A percentile compares a stretch with the other conserved stretches of the same genome.
These are phyloP conservation scores for Seriola dumerili DNA, from an alignment of 2,113 vertebrate genomes.

Conservation along the genomic window DNA sequence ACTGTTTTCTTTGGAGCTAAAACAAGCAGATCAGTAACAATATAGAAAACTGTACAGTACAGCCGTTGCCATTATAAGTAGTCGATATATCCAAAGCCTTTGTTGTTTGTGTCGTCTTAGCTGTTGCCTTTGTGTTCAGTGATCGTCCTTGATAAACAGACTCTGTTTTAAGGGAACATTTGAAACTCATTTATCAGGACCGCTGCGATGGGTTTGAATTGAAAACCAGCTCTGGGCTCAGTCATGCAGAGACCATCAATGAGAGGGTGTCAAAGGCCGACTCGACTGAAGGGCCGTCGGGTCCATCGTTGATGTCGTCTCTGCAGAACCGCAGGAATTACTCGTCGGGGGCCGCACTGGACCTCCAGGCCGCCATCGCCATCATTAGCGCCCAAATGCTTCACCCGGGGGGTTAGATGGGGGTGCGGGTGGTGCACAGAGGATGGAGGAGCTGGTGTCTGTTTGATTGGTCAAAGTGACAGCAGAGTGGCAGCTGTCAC, in stretches of 20 bases:
- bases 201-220: not conserved
- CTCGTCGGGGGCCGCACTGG: not conserved
- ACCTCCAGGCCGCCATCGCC: not conserved
- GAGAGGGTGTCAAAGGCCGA: not conserved
- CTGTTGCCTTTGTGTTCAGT: not conserved
- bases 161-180: not conserved
- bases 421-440: not conserved
- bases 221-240: not conserved
- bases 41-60: not conserved
- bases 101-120: not conserved
- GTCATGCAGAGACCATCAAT: not conserved
- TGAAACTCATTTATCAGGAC: not conserved
- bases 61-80: not conserved
- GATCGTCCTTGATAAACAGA: not conserved
- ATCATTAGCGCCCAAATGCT: not conserved
- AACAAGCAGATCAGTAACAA: not conserved
- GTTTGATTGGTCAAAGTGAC: constrained; percentile 31
- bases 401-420: not conserved
- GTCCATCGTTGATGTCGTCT: not conserved
- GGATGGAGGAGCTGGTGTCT: not conserved
- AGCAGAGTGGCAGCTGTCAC: constrained; percentile 41
- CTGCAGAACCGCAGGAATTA: not conserved
- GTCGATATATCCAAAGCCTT: not conserved
- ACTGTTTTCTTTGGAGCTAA: not conserved
- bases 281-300: not conserved